Base-by-base conservation (phyloP, 2,888 invertebrate species). In the Syrista parreyssii region DNA sequence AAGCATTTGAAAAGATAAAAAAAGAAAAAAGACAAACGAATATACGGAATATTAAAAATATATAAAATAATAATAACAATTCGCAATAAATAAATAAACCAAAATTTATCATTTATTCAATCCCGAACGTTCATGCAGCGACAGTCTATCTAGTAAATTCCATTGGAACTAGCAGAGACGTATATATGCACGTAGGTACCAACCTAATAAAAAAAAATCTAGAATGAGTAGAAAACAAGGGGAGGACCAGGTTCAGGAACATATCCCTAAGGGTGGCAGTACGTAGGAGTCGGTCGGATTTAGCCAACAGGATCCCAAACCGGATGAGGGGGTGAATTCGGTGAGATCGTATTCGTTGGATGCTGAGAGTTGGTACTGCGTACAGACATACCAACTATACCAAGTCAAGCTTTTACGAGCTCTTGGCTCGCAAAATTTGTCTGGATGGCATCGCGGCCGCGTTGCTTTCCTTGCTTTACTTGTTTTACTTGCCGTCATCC, bases 361-460 rank as follows among this genome's bases (percentile, higher is more conserved):
- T 55, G 23, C 55, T 23, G 55, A 55, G 55, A 55, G 55, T 55
- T 55, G 23, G 23, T 55, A 55, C 55, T 9, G 55, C 55, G 55
- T 55, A 55, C 23, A 55, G 55, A 23, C 23, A 2, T 55, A 55
- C 55, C 55, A 9, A 55, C 55, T 55, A 2, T 55, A 55, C 55
- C 31, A 23, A 71, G 15, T 36, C 76, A 81, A 78, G 85, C 86
- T 87, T 90, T 90, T 89, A 89, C 87, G 89, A 89, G 86, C 87
- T 87, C 85, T 87, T 87, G 89, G 89, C 89, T 88, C 83, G 87
- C 85, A 81, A 90, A 89, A 90, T 90, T 90, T 86, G 89, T 89
- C 89, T 86, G 88, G 86, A 85, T 88, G 86, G 86, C 87, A 85
- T 84, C 83, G 81, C 82, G 80, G 84, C 78, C 82, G 84, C 82